phyloP scores from a whole-genome alignment of 2,888 invertebrate genomes.

The Horisme vitalbata region DNA sequence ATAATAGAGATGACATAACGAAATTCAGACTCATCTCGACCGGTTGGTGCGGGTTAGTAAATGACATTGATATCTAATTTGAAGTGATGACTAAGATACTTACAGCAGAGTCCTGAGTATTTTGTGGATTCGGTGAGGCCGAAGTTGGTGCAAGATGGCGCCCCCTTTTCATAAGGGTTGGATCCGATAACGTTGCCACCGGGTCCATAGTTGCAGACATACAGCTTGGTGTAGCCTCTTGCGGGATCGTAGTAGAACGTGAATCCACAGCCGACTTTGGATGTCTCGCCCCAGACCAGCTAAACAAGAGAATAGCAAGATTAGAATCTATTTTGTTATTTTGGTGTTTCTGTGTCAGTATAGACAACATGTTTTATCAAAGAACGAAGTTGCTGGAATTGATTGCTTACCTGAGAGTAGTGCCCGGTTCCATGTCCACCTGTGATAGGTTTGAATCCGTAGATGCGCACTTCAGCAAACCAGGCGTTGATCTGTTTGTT shows the following conservation, averaged over 20 bases:
- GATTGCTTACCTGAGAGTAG: conserved; percentile 88
- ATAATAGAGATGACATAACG: conserved; percentile 27
- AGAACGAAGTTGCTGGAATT: neutral
- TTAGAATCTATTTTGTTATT: conserved; percentile 17
- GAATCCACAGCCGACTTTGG: conserved; percentile 93
- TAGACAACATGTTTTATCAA: too few relatives aligned
- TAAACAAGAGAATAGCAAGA: conserved; percentile 52
- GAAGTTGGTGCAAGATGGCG: conserved; percentile 87
- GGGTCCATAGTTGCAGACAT: conserved; percentile 93
- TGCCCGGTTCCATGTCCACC: conserved; percentile 89
- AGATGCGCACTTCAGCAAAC: conserved; percentile 90
- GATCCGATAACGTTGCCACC: conserved; percentile 90
- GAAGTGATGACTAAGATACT: conserved; percentile 58
- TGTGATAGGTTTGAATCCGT: conserved; percentile 83
- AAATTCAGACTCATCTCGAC: conserved; percentile 20
- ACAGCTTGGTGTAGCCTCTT: conserved; percentile 90
- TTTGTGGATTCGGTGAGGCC: conserved; percentile 87
- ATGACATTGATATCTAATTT: conserved; percentile 27
- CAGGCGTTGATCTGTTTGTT: conserved; percentile 89
- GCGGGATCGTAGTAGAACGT: conserved; percentile 89
- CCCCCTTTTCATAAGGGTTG: conserved; percentile 89
- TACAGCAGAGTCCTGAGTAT: conserved; percentile 91
- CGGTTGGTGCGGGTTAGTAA: conserved; percentile 22
- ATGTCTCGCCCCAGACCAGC: conserved; percentile 95
- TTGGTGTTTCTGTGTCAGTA: neutral